Base-by-base conservation (phyloP, 1,140 invertebrate species). In the Chlorops oryzae region DNA sequence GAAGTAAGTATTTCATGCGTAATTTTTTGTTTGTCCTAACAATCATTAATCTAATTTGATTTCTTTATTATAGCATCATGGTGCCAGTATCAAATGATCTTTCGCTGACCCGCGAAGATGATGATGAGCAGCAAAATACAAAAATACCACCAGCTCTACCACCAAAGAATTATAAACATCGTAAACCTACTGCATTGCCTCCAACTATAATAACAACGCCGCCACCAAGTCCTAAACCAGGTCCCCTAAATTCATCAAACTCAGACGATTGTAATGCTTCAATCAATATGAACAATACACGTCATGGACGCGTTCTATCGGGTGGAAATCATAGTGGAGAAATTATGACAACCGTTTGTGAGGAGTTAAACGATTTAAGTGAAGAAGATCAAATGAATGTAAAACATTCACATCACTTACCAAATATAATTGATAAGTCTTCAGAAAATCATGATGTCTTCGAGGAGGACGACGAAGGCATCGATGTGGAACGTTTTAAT, bases 141-240 rank as follows among this genome's bases (percentile, higher is more conserved):
- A 74, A 73, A 65, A 74, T 77, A 52, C 86, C 86, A 32, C 89
- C 87, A 13, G 87, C 86, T 15, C 72, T 90, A 55, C 88, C 88
- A 46, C 88, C 88, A 43, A 90, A 90, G 74, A 68, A 66, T 15
- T 62, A 66, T 35, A 68, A 66, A 39, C 64, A 63, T 52, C 59
- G 58, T 17, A 65, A 37, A 58, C 21, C 47, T 54, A 37, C 40
- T 0, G 15, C 51, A 43, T 47, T 43, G 35, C 58, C 54, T 9
- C 48, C 59, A 22, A 59, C 58, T 17, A 61, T 66, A 20, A 59
- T 65, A 5, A 63, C 57, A 32, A 70, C 69, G 6, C 65, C 69
- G n/a, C 66, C 67, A 12, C 56, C 61, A 9, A 70, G 66, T 59
- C 66, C 68, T 0, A 72, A 72, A 51, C 65, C 62, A 6, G 41